phyloP scores from a whole-genome alignment of 1,140 invertebrate genomes.

The Drosophila erecta region DNA sequence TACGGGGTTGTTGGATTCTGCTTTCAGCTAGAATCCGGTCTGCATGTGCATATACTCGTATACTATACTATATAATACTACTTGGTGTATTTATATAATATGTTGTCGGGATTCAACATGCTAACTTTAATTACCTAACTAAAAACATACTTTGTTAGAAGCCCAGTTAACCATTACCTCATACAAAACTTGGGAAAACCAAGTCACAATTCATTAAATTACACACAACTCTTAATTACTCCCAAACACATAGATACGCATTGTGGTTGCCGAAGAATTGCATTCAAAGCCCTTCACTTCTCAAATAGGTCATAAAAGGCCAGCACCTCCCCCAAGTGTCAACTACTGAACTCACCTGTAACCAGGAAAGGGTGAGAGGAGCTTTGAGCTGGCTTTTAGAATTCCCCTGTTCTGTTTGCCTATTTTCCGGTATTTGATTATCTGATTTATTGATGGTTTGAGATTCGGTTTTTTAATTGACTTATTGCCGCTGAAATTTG shows the following conservation, averaged over 20 bases:
- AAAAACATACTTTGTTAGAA: too few species aligned
- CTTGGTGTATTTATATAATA: too few species aligned
- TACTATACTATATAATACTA: too few species aligned
- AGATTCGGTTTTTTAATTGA: constrained; percentile 35
- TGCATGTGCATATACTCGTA: too few species aligned
- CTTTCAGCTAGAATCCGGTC: not conserved
- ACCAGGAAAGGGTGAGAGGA: constrained; percentile 34
- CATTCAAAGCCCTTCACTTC: constrained; percentile 39
- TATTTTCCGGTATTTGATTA: not conserved
- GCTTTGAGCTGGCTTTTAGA: constrained; percentile 27
- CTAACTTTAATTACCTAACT: too few species aligned
- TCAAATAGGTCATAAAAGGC: constrained; percentile 51
- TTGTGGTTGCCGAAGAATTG: constrained; percentile 42
- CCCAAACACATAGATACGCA: constrained; percentile 1
- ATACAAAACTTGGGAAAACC: not conserved
- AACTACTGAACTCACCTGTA: constrained; percentile 47
- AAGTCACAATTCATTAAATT: not conserved
- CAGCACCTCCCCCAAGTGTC: constrained; percentile 3
- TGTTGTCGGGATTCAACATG: too few species aligned
- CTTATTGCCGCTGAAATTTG: constrained; percentile 36
- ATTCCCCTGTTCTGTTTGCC: not conserved
- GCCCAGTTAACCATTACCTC: too few species aligned
- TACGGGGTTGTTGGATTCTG: not conserved
- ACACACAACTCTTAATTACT: not conserved
- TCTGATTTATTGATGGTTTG: constrained; percentile 9